Conservation (phyloP, 2,888 invertebrate genomes). For the Podabrus alpinus region DNA sequence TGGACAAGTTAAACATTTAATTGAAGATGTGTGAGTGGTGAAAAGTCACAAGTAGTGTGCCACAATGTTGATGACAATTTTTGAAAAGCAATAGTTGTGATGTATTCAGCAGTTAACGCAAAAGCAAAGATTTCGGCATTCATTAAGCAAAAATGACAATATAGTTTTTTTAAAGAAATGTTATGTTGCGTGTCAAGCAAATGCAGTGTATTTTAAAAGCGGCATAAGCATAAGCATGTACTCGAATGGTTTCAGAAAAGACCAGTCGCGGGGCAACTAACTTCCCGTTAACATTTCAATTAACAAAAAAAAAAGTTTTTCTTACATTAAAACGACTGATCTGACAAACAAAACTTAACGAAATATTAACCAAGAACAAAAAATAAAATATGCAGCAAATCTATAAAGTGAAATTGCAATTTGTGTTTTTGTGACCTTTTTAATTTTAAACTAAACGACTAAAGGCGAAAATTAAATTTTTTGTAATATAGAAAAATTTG, state of each 20-base stretch:
- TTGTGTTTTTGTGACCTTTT: constrained; percentile 54
- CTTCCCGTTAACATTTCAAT: constrained; percentile 44
- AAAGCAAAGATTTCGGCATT: constrained; percentile 23
- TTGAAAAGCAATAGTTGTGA: background rate
- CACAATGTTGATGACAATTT: background rate
- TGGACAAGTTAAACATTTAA: background rate
- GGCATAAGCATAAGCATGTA: constrained; percentile 41
- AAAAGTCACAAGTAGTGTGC: background rate
- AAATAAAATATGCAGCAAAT: constrained; percentile 53
- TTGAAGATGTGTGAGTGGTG: background rate
- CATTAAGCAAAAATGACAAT: constrained; percentile 24
- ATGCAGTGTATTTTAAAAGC: constrained; percentile 37
- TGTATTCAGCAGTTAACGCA: constrained; percentile 19
- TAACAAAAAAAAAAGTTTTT: constrained; percentile 7
- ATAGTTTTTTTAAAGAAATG: constrained; percentile 12
- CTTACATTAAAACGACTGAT: constrained; percentile 49
- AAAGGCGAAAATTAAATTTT: constrained; percentile 43
- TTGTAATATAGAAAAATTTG: constrained; percentile 21
- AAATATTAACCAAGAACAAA: constrained; percentile 27
- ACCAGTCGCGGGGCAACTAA: constrained; percentile 70
- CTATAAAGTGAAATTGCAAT: constrained; percentile 56
- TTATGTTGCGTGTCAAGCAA: constrained; percentile 36
- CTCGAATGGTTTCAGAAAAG: constrained; percentile 69
- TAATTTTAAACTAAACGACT: constrained; percentile 43
- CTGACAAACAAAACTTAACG: constrained; percentile 39